phyloP scores from a whole-genome alignment of 2,797 vertebrate genomes.

The Hoplostethus atlanticus region DNA sequence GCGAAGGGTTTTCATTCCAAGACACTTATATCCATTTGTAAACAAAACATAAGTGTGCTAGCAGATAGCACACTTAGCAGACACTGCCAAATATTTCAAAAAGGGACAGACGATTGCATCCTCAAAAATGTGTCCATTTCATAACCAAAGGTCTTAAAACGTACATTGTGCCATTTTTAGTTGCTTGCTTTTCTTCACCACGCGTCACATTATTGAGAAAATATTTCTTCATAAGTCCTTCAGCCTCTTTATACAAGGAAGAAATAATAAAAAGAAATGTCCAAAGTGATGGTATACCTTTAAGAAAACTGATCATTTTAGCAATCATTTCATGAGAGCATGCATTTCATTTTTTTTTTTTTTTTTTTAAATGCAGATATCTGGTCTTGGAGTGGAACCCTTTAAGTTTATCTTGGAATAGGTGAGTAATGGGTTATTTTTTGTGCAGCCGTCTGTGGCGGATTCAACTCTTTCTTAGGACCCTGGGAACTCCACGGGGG shows the following conservation, averaged over 20 bases:
- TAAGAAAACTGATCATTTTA: too few relatives aligned
- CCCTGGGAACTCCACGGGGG: slow-evolving; percentile 15
- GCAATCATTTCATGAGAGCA: too few relatives aligned
- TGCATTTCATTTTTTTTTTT: not conserved
- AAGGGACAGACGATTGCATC: not conserved
- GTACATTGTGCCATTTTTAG: not conserved
- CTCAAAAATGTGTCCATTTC: not conserved
- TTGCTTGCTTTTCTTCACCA: not conserved
- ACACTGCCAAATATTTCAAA: not conserved
- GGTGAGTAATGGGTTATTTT: not conserved
- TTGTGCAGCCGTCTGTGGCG: slow-evolving; percentile 8
- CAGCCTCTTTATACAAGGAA: not conserved
- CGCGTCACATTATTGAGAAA: not conserved
- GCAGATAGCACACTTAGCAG: too few relatives aligned
- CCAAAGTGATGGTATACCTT: not conserved
- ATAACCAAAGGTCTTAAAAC: not conserved
- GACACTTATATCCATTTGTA: not conserved
- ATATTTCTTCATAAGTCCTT: not conserved
- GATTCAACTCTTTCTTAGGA: slow-evolving; percentile 16
- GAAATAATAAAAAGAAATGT: too few relatives aligned
- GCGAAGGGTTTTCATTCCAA: not conserved
- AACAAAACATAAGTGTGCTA: not conserved
- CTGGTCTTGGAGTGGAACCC: not conserved
- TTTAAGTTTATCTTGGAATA: not conserved
- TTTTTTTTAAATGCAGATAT: too few relatives aligned